Base-by-base conservation (phyloP, 2,797 vertebrate species). In the Craterocephalus amniculus region DNA sequence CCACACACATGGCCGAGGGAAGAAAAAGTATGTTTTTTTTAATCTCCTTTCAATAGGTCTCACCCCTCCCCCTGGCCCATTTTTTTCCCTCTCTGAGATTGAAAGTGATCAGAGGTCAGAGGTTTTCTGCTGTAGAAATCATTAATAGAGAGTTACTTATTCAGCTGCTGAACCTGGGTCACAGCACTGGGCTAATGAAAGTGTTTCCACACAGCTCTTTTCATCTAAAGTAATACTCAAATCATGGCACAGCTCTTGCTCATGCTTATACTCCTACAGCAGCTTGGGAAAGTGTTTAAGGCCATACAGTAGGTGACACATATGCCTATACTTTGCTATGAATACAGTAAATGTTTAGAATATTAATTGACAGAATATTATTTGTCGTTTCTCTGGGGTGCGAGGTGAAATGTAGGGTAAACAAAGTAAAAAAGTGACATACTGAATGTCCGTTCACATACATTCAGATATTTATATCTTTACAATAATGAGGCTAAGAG, bases 121-220 rank as follows among this genome's bases (percentile, higher is more conserved):
- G 94, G 93, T 92, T 94, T 94, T 91, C 93, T 92, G 87, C 93
- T 91, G 91, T 91, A 95, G 94, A 94, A 94, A 95, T 93, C 90
- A 94, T 92, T 95, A 90, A 93, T 95, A 92, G 94, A 92, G 83
- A 92, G 91, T 94, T 95, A 94, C 85, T 94, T 95, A 93, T 93
- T 95, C 83, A 95, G 84, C 88, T 80, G 84, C 90, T 91, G 94
- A 88, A 89, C 83, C 90, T 61, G 67, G 88, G 88, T 94, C 93
- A 90, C 88, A 72, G 69, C 83, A 81, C 88, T 81, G 89, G 90
- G 77, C 91, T 95, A 94, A 93, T 94, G 92, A 93, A 94, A 94
- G 87, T 93, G 92, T 95, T 92, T 88, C 77, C 81, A 91, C 83
- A 83, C 93, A 91, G 89, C 86, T 93, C 92, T 93, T 93, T 93